Evolutionary conservation across 2,113 vertebrate genomes (phyloP), one percentile per base, ranked within the genome.

Genomic region (Stigmatopora nigra): DNA sequence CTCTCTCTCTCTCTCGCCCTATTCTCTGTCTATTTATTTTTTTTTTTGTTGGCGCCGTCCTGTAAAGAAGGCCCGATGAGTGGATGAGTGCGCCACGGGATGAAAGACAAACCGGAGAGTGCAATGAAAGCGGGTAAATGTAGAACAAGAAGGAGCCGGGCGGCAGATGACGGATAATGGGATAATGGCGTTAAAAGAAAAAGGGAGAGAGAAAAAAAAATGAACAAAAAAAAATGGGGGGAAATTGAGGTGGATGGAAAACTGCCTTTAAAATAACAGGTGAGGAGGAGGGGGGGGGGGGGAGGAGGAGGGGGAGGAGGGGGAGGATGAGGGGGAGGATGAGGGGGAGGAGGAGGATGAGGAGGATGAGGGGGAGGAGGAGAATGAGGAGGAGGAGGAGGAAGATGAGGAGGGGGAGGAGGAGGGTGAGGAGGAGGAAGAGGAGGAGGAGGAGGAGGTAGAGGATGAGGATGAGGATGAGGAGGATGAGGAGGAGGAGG

Each of bases 81-180:
- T 67, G 61, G 63, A 62, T 47, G 35, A 38, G 67, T 62, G 64
- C 61, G 70, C 48, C 12, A 45, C 17, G 71, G 61, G n/a, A 22
- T 59, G 45, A 36, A 45, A 58, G 71, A 76, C 74, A 44, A 59
- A 68, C 56, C 17, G 10, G 20, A 44, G 51, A 67, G 38, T 44
- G 46, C 38, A 25, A 75, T 51, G 41, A 41, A 61, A 47, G 22
- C 16, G 12, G 14, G 2, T 62, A 45, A 9, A 70, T 60, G 45
- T 52, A 58, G 19, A 45, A 35, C 31, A 61, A 36, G 48, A 38
- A 46, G n/a, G 14, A 41, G 64, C 46, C 64, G 55, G 47, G 49
- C 65, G 13, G 36, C 20, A 48, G 45, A 60, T 48, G 44, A 52
- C 0, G 3, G 55, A 53, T 51, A 65, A 60, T 69, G 22, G 22